Evolutionary conservation across 1,140 invertebrate genomes (phyloP).

Genomic region (Hydropsyche tenuis): DNA sequence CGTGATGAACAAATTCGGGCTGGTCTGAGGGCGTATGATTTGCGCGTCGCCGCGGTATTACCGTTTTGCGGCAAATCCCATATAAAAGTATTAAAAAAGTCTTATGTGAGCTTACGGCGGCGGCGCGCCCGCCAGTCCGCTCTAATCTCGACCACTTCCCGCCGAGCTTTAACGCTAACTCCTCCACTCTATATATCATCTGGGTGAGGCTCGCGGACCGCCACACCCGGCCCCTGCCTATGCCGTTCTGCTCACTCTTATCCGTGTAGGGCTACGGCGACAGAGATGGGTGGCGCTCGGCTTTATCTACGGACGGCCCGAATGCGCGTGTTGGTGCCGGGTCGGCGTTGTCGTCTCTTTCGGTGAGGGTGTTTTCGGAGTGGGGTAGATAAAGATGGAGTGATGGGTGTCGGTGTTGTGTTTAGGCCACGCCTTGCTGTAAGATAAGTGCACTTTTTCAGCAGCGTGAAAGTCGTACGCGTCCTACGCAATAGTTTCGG

Average conservation of each 20-base stretch:
- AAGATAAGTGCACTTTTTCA: constrained; percentile 57
- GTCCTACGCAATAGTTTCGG: constrained; percentile 52
- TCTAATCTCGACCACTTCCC: constrained; percentile 73
- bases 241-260: constrained; percentile 21
- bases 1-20: constrained; percentile 18
- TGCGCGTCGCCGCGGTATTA: constrained; percentile 37
- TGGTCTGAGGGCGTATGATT: constrained; percentile 46
- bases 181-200: constrained; percentile 72
- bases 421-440: constrained; percentile 36
- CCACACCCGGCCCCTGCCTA: constrained; percentile 55
- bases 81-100: constrained; percentile 51
- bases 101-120: constrained; percentile 50
- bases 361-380: neutral
- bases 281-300: constrained; percentile 46
- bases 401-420: neutral
- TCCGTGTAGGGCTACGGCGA: constrained; percentile 47
- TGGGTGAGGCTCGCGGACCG: constrained; percentile 45
- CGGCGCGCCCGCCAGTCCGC: constrained; percentile 51
- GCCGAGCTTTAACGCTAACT: constrained; percentile 72
- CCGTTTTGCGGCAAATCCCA: constrained; percentile 48
- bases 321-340: no score
- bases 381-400: neutral
- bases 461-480: constrained; percentile 57
- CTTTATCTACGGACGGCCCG: constrained; percentile 11
- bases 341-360: no score